These are phyloP conservation scores for Carcina quercana DNA, from an alignment of 2,888 invertebrate genomes.

Conservation along the genomic window DNA sequence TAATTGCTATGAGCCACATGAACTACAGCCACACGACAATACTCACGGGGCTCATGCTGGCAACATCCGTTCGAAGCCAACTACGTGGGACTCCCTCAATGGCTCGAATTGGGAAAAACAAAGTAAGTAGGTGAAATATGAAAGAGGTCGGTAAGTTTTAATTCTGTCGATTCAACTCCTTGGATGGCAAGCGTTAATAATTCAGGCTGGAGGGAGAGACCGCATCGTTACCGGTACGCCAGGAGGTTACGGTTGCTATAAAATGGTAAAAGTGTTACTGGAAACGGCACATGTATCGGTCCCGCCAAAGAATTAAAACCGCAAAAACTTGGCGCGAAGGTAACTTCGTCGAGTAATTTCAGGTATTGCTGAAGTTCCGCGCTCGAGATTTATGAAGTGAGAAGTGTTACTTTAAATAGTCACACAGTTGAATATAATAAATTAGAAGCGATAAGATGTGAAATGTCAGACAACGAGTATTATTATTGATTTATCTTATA, in stretches of 20 bases:
- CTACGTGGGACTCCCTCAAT: conserved; percentile 7
- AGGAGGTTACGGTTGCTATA: conserved; percentile 25
- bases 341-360: too few species aligned
- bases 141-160: conserved; percentile 60
- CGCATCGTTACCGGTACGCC: conserved; percentile 46
- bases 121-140: conserved; percentile 52
- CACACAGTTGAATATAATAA: too few species aligned
- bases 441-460: too few species aligned
- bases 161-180: conserved; percentile 64
- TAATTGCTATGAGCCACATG: too few species aligned
- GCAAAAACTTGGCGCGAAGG: neutral
- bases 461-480: too few species aligned
- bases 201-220: conserved; percentile 42
- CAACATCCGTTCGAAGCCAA: neutral
- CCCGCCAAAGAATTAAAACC: too few species aligned
- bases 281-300: conserved; percentile 18
- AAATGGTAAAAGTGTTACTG: conserved; percentile 15
- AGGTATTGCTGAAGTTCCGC: too few species aligned
- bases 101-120: conserved; percentile 15
- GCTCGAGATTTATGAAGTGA: too few species aligned
- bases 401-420: too few species aligned
- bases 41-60: neutral
- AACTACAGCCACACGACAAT: neutral
- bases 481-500: too few species aligned
- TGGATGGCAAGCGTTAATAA: conserved; percentile 62